These are phyloP conservation scores for Neoaliturus tenellus DNA, from an alignment of 2,888 invertebrate genomes.

Conservation along the genomic window DNA sequence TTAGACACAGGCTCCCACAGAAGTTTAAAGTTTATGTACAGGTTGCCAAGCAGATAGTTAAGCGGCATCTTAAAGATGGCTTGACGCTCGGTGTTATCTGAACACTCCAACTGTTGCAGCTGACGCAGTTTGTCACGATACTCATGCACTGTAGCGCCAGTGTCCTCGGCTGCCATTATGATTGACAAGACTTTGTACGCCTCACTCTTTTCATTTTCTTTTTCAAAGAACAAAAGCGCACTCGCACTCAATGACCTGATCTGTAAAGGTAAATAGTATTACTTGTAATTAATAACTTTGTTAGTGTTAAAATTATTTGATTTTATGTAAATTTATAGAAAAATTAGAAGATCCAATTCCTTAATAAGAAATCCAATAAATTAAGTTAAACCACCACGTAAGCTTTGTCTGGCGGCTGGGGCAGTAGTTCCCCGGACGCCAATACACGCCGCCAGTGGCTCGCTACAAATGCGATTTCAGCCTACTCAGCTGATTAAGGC, in stretches of 20 bases:
- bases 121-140: constrained; percentile 87
- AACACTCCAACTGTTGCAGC: constrained; percentile 81
- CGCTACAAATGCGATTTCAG: too few relatives aligned
- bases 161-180: constrained; percentile 83
- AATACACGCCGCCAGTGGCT: too few relatives aligned
- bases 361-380: too few relatives aligned
- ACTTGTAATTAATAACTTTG: too few relatives aligned
- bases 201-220: constrained; percentile 65
- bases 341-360: too few relatives aligned
- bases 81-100: constrained; percentile 42
- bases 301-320: too few relatives aligned
- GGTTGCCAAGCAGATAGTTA: constrained; percentile 86
- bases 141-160: constrained; percentile 83
- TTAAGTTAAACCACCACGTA: too few relatives aligned
- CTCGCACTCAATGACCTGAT: constrained; percentile 84
- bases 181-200: constrained; percentile 74
- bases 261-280: constrained; percentile 71
- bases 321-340: too few relatives aligned
- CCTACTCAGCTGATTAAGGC: too few relatives aligned
- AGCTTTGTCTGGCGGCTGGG: too few relatives aligned
- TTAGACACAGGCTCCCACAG: constrained; percentile 91
- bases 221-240: constrained; percentile 82
- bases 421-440: too few relatives aligned
- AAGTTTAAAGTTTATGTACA: constrained; percentile 91
- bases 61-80: constrained; percentile 76